Evolutionary conservation across 2,888 invertebrate species (phyloP).

Genomic region (Pristionchus entomophagus): DNA sequence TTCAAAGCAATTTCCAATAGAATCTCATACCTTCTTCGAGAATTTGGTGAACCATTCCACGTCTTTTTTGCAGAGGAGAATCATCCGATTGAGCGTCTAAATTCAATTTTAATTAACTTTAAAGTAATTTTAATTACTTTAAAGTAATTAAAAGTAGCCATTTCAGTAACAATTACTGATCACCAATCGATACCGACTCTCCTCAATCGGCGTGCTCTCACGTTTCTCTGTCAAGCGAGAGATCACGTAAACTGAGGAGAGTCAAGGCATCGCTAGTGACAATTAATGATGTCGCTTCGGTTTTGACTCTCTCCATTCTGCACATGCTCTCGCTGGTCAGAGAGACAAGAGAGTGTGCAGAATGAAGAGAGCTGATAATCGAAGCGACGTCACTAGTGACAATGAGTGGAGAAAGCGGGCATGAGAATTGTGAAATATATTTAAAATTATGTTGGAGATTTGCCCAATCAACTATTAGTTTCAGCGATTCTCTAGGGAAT

Average conservation of each 20-base stretch:
- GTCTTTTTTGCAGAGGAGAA: conserved; percentile 56
- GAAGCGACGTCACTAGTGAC: background rate
- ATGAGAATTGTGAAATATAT: background rate
- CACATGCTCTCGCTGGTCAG: too few relatives aligned
- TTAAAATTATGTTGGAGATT: background rate
- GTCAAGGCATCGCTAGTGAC: too few relatives aligned
- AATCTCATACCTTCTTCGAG: conserved; percentile 58
- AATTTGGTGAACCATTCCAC: conserved; percentile 62
- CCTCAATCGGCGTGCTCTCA: too few relatives aligned
- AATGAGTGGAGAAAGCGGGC: background rate
- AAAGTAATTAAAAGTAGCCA: background rate
- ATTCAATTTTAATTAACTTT: background rate
- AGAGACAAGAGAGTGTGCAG: too few relatives aligned
- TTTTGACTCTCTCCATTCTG: too few relatives aligned
- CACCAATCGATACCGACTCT: too few relatives aligned
- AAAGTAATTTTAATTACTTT: background rate
- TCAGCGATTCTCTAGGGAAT: too few relatives aligned
- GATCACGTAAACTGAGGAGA: too few relatives aligned
- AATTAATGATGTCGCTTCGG: too few relatives aligned
- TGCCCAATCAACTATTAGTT: too few relatives aligned
- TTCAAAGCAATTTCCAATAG: too few relatives aligned
- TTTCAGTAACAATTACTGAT: background rate
- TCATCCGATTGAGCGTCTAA: conserved; percentile 62
- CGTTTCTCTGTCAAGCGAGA: background rate
- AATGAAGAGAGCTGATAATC: too few relatives aligned